Conservation (phyloP, 2,113 vertebrate species). For the Centropus bengalensis region DNA sequence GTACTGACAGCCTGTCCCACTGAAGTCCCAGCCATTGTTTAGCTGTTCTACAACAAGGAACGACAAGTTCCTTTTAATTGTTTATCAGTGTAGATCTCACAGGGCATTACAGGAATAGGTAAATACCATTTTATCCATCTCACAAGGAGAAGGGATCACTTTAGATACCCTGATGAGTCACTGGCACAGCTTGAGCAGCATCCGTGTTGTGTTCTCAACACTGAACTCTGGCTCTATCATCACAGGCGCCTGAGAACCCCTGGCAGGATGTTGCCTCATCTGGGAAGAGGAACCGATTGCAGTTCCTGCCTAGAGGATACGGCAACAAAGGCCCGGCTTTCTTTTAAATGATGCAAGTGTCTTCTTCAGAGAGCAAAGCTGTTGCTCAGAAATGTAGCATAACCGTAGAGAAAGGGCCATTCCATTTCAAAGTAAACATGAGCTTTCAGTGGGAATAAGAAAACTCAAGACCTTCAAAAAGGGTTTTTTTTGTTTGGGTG, state of each 20-base stretch:
- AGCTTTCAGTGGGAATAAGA: not conserved
- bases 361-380: not conserved
- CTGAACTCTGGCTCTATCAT: not conserved
- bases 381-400: not conserved
- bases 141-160: not conserved
- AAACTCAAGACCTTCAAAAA: not conserved
- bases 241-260: not conserved
- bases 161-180: not conserved
- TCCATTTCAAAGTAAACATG: not conserved
- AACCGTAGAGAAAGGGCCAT: not conserved
- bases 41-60: not conserved
- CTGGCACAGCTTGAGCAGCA: not conserved
- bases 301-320: not conserved
- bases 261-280: not conserved
- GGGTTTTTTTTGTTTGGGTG: not conserved
- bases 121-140: not conserved
- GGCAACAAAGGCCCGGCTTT: not conserved
- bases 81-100: not conserved
- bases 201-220: not conserved
- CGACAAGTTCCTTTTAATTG: not conserved
- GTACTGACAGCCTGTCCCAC: not conserved
- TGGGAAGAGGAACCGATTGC: not conserved
- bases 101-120: not conserved
- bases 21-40: not conserved
- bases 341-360: not conserved